Percentiles rank a stretch among this genome's conserved stretches.
Conservation (phyloP, 2,797 vertebrate species). For the Clarias platycephalus region DNA sequence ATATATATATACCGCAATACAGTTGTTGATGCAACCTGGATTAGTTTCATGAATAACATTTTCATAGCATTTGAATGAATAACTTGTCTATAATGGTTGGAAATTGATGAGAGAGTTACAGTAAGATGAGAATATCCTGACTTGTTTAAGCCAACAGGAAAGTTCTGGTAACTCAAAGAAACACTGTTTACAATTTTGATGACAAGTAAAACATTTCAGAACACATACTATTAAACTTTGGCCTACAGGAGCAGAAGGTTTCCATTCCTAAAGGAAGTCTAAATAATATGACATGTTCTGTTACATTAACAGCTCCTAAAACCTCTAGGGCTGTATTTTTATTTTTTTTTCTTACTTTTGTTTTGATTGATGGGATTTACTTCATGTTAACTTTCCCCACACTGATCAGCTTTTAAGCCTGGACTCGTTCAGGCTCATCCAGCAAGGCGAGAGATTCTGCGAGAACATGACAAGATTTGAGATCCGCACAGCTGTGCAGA, state of each 20-base stretch:
- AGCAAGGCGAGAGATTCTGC: not conserved
- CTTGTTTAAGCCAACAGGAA: not conserved
- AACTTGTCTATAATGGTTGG: not conserved
- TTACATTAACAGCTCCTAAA: not conserved
- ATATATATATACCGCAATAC: not conserved
- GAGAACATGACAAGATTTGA: slow-evolving; percentile 17
- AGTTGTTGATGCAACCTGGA: not conserved
- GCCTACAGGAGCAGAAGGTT: not conserved
- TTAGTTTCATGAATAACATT: not conserved
- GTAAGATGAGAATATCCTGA: not conserved
- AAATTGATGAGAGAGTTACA: not conserved
- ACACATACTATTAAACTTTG: not conserved
- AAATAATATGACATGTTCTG: not conserved
- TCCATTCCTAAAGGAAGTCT: not conserved
- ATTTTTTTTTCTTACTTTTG: not conserved
- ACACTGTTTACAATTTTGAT: not conserved
- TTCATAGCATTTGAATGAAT: not conserved
- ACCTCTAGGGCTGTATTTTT: no score
- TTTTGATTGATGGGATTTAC: not conserved
- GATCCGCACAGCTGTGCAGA: not conserved
- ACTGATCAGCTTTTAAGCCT: not conserved
- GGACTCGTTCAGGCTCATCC: not conserved
- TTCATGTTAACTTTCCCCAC: not conserved
- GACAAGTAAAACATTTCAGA: not conserved
- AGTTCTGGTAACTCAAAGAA: not conserved